phyloP scores from a whole-genome alignment of 2,888 invertebrate genomes.

The Dinocampus coccinellae region DNA sequence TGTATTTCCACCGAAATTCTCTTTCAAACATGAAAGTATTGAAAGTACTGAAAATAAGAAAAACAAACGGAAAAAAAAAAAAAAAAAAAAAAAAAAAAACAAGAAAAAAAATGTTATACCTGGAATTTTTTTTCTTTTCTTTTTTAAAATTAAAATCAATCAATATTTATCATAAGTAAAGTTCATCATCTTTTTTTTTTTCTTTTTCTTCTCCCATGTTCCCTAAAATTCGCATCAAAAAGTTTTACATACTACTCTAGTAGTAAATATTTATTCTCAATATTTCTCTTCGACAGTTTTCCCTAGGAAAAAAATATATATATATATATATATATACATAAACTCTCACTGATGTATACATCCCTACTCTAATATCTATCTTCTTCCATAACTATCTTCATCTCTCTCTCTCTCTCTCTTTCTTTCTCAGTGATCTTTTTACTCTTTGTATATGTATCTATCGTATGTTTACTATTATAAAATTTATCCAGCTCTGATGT shows the following conservation, averaged over 20 bases:
- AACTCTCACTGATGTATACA: background rate
- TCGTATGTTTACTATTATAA: constrained; percentile 40
- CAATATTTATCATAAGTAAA: background rate
- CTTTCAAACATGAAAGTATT: too few relatives aligned
- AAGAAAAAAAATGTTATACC: background rate
- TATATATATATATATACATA: background rate
- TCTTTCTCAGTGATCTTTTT: background rate
- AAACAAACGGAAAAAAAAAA: too few relatives aligned
- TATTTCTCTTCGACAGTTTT: constrained; percentile 2
- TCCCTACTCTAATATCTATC: background rate
- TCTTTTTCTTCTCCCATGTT: background rate
- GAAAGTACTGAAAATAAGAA: too few relatives aligned
- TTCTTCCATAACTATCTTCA: background rate
- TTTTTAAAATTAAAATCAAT: background rate
- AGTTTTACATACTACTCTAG: background rate
- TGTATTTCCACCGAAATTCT: too few relatives aligned
- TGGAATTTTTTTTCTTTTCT: too few relatives aligned
- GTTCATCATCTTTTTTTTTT: background rate
- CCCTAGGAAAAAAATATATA: background rate
- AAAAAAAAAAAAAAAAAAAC: background rate
- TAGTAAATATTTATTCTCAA: constrained; percentile 17
- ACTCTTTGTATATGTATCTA: background rate
- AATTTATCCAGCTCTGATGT: constrained; percentile 37
- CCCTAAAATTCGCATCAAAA: background rate
- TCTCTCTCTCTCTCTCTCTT: background rate